Evolutionary conservation across 2,888 invertebrate genomes (phyloP).

Genomic region (Lycia hirtaria): DNA sequence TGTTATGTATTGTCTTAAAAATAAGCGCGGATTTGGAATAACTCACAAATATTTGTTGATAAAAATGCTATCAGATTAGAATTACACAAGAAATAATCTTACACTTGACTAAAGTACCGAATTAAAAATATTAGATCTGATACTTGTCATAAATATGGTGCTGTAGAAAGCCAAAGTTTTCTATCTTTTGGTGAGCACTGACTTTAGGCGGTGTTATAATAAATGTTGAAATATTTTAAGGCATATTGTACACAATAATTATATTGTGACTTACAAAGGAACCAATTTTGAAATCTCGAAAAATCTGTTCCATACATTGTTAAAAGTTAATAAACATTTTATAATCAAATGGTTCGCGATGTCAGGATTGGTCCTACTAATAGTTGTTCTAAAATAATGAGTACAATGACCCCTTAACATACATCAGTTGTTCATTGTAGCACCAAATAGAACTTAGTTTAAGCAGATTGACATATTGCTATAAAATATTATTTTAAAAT

Average conservation of each 20-base stretch:
- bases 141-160: conserved; percentile 1
- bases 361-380: too few species aligned
- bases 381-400: too few species aligned
- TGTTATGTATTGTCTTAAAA: neutral
- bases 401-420: too few species aligned
- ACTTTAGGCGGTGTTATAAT: too few species aligned
- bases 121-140: conserved; percentile 4
- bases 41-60: neutral
- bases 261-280: too few species aligned
- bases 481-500: neutral
- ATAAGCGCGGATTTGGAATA: neutral
- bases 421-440: too few species aligned
- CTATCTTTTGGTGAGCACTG: neutral
- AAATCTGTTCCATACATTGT: too few species aligned
- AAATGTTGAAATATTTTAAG: too few species aligned
- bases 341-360: too few species aligned
- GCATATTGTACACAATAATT: too few species aligned
- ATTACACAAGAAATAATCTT: neutral
- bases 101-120: neutral
- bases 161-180: conserved; percentile 6
- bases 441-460: neutral
- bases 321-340: too few species aligned
- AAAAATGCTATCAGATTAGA: neutral
- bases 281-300: too few species aligned
- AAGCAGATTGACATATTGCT: neutral